These are phyloP conservation scores for Carettochelys insculpta DNA, from an alignment of 2,113 vertebrate genomes.

Conservation along the genomic window DNA sequence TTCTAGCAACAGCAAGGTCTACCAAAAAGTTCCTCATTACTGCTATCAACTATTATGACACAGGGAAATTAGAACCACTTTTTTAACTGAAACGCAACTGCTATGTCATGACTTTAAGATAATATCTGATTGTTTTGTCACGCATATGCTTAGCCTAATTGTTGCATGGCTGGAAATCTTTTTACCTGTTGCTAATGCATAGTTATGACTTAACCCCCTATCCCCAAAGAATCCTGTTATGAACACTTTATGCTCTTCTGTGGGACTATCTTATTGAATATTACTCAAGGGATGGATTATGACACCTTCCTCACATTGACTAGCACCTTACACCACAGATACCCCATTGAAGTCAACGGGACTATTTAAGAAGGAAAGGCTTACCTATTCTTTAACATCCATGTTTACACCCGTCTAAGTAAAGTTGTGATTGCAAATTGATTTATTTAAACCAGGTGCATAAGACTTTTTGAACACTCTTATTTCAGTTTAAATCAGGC, in stretches of 20 bases:
- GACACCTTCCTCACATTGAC: background rate
- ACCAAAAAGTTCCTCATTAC: constrained; percentile 34
- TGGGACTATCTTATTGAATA: background rate
- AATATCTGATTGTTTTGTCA: background rate
- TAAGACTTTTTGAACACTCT: background rate
- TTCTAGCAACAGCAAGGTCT: constrained; percentile 16
- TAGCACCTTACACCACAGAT: background rate
- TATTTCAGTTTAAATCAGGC: background rate
- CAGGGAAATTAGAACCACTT: background rate
- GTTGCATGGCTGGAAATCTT: background rate
- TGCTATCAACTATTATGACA: constrained; percentile 17
- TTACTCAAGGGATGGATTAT: background rate
- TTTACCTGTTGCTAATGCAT: background rate
- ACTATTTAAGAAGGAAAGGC: background rate
- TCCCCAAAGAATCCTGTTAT: background rate
- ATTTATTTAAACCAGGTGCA: background rate
- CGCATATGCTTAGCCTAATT: background rate
- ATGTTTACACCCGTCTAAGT: background rate
- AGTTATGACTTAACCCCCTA: background rate
- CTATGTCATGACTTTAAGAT: constrained; percentile 1
- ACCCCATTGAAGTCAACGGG: background rate
- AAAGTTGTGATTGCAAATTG: constrained; percentile 22
- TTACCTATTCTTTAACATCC: background rate
- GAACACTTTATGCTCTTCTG: background rate
- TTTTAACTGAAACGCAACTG: background rate